Evolutionary conservation across 1,140 invertebrate genomes (phyloP).

Genomic region (Penaeus vannamei): DNA sequence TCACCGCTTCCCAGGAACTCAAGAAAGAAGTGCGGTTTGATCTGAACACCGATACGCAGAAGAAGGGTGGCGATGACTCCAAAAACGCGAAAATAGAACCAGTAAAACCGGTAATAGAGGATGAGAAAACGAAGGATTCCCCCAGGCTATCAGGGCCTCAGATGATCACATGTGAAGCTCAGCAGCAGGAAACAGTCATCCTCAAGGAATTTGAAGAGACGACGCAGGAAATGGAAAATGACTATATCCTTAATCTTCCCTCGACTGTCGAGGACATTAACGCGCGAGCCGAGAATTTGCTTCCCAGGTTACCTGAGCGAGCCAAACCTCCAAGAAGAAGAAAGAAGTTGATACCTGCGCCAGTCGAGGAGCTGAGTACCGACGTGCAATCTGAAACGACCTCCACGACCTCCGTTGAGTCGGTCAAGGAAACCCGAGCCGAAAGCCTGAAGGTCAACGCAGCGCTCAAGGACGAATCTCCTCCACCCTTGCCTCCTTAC

Average conservation of each 20-base stretch:
- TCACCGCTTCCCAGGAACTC: slow-evolving; percentile 50
- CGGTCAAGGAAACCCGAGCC: slow-evolving; percentile 23
- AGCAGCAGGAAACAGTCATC: slow-evolving; percentile 45
- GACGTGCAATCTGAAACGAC: slow-evolving; percentile 36
- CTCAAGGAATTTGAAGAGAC: slow-evolving; percentile 48
- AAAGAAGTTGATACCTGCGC: slow-evolving; percentile 57
- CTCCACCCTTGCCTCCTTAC: slow-evolving; percentile 46
- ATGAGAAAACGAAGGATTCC: neutral
- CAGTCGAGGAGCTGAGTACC: slow-evolving; percentile 55
- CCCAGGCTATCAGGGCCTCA: neutral
- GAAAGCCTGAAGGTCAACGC: slow-evolving; percentile 17
- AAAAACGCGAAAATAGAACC: slow-evolving; percentile 3
- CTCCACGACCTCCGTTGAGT: neutral
- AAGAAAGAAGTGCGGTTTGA: slow-evolving; percentile 68
- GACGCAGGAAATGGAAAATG: slow-evolving; percentile 38
- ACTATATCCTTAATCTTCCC: slow-evolving; percentile 5
- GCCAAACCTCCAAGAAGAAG: slow-evolving; percentile 65
- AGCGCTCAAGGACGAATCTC: slow-evolving; percentile 48
- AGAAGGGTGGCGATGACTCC: slow-evolving; percentile 12
- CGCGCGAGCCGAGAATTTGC: slow-evolving; percentile 47
- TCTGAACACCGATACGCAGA: slow-evolving; percentile 45
- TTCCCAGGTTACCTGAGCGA: slow-evolving; percentile 65
- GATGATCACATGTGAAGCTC: slow-evolving; percentile 44
- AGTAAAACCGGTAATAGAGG: neutral
- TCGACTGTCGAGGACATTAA: slow-evolving; percentile 49